A percentile compares a stretch with the other conserved stretches of the same genome.
phyloP scores from a whole-genome alignment of 2,888 invertebrate genomes.

The Cryptocheilus praepositus region DNA sequence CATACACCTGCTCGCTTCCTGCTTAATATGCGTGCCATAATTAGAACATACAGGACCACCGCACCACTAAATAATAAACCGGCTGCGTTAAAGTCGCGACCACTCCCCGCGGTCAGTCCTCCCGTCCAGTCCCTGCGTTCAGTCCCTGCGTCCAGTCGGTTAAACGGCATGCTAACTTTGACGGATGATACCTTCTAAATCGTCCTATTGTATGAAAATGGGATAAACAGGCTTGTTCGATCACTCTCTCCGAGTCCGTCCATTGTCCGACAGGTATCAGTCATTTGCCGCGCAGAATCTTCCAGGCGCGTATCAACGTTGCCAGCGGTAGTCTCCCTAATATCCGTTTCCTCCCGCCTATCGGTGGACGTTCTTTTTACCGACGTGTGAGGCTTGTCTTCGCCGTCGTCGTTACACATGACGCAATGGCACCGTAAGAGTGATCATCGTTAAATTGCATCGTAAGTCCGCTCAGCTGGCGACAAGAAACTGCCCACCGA shows the following conservation, averaged over 20 bases:
- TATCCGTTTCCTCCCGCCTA: neutral
- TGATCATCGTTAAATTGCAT: constrained; percentile 17
- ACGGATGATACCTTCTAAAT: too few species aligned
- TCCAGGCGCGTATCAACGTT: too few species aligned
- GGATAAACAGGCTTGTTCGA: too few species aligned
- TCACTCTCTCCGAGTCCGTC: too few species aligned
- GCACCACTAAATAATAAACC: constrained; percentile 60
- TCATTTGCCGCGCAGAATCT: too few species aligned
- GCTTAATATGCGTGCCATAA: constrained; percentile 62
- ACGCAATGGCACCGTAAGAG: neutral
- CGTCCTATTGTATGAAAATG: too few species aligned
- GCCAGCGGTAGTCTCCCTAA: neutral
- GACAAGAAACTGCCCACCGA: constrained; percentile 28
- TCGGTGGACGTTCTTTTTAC: neutral
- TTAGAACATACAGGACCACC: constrained; percentile 62
- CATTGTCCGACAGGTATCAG: too few species aligned
- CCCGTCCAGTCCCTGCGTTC: too few species aligned
- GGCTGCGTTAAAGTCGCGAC: constrained; percentile 41
- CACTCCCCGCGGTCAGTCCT: neutral
- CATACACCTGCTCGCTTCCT: constrained; percentile 63
- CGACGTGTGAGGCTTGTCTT: neutral
- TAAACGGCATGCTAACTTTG: too few species aligned
- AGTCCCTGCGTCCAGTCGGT: too few species aligned
- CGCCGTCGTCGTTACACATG: neutral
- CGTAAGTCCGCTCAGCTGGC: constrained; percentile 9